A percentile compares a stretch with the other conserved stretches of the same genome.
Evolutionary conservation across 2,113 vertebrate genomes (phyloP).

Genomic region (Nicator chloris): DNA sequence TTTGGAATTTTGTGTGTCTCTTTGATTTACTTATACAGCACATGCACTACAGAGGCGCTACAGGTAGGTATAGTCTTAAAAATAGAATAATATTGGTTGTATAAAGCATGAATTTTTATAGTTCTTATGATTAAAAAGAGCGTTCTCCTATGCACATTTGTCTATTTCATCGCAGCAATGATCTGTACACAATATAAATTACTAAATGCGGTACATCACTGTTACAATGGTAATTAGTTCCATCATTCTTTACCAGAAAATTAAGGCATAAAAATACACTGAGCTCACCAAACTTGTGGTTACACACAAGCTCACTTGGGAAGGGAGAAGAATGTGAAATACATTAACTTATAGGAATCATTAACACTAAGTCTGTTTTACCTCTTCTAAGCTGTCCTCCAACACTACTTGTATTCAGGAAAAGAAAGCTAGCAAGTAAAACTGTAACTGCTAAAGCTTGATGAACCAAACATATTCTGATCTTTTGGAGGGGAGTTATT

Average conservation of each 20-base stretch:
- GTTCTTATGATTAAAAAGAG: constrained; percentile 11
- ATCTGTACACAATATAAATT: constrained; percentile 35
- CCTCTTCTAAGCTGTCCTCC: neutral
- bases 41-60: neutral
- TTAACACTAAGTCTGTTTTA: neutral
- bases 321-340: neutral
- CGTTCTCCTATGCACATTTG: neutral
- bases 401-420: neutral
- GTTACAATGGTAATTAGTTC: constrained; percentile 16
- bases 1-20: neutral
- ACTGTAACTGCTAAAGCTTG: neutral
- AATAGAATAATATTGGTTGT: neutral
- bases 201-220: constrained; percentile 4
- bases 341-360: neutral
- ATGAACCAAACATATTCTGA: neutral
- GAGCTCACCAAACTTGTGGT: constrained; percentile 27
- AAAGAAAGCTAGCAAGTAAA: neutral
- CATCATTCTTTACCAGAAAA: constrained; percentile 20
- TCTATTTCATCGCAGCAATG: constrained; percentile 17
- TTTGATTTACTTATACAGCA: neutral
- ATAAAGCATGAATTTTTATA: constrained; percentile 8
- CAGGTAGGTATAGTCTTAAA: neutral
- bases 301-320: neutral
- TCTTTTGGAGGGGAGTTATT: neutral
- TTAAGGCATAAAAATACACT: constrained; percentile 11